Base-by-base conservation (phyloP, 1,140 invertebrate genomes). In the Megalonaias nervosa region DNA sequence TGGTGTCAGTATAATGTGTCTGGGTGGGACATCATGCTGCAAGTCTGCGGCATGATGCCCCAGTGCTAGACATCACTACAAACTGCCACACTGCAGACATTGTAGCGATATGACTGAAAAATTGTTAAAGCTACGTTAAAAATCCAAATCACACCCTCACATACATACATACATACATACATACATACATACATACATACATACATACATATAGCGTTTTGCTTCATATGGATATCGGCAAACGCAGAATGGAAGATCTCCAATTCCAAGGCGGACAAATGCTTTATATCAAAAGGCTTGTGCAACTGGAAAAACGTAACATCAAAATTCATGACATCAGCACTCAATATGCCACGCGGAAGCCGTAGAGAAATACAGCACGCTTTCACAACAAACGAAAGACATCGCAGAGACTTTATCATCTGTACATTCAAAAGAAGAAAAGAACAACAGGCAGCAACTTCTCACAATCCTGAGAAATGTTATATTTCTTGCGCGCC, bases 221-320 rank as follows among this genome's bases (percentile, higher is more conserved):
- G 65, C 26, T 67, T 62, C 74, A 62, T 62, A 13, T 75, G 67
- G 23, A 75, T 69, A 67, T 16, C 55, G 6, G 60, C 67, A 21
- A 72, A 48, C 19, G 67, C 60, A 59, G 13, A 55, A n/a, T 59
- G 57, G 14, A 67, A 78, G 19, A 60, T 68, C 15, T 16, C 60
- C n/a, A 71, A 69, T 56, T 3, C 6, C n/a, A 26, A 26, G 26
- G 26, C 1, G 2, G 26, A 26, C 26, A 26, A 26, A 26, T 26
- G 26, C 2, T 26, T 72, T 31, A 80, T 72, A 16, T 67, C 60
- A 31, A 48, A 61, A 16, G 67, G 64, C 19, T 74, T 69, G 23
- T 59, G 11, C 1, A 74, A 75, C 48, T 80, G 74, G 79, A 80
- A 73, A 31, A 60, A 73, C 21, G 73, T 64, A 12, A 68, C 65